phyloP scores from a whole-genome alignment of 2,113 vertebrate genomes.

The Ia io region DNA sequence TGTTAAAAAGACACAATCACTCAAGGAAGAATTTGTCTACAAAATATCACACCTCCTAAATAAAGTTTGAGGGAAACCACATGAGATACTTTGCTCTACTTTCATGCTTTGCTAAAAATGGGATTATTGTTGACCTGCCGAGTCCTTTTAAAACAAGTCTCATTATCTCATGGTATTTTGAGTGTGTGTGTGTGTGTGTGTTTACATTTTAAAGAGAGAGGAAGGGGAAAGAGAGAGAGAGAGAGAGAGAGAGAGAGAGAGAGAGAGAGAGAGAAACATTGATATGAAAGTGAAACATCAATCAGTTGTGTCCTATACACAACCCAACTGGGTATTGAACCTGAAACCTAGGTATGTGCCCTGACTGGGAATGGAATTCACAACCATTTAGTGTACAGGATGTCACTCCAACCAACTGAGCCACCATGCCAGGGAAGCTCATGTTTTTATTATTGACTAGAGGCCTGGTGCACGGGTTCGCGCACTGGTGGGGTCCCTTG shows the following conservation, averaged over 20 bases:
- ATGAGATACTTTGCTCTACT: constrained; percentile 2
- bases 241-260: background rate
- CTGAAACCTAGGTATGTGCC: background rate
- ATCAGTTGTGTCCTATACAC: background rate
- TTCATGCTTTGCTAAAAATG: constrained; percentile 50
- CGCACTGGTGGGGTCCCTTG: no score
- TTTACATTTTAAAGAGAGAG: no score
- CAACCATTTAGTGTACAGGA: background rate
- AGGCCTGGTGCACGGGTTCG: no score
- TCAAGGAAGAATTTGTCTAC: constrained; percentile 60
- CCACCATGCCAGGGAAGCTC: background rate
- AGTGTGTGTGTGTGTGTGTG: no score
- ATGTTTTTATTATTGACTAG: constrained; percentile 8
- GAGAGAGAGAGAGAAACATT: background rate
- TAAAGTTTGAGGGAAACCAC: constrained; percentile 46
- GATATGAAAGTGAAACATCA: background rate
- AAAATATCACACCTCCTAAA: constrained; percentile 62
- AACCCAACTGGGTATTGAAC: background rate
- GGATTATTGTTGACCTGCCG: background rate
- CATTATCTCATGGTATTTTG: background rate
- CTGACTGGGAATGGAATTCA: background rate
- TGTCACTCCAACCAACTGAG: background rate
- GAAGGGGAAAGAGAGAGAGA: no score
- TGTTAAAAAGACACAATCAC: constrained; percentile 58
- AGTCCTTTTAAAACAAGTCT: background rate